Percentiles rank a stretch among this genome's conserved stretches.
These are phyloP conservation scores for Platycnemis pennipes DNA, from an alignment of 2,888 invertebrate genomes.

Conservation along the genomic window DNA sequence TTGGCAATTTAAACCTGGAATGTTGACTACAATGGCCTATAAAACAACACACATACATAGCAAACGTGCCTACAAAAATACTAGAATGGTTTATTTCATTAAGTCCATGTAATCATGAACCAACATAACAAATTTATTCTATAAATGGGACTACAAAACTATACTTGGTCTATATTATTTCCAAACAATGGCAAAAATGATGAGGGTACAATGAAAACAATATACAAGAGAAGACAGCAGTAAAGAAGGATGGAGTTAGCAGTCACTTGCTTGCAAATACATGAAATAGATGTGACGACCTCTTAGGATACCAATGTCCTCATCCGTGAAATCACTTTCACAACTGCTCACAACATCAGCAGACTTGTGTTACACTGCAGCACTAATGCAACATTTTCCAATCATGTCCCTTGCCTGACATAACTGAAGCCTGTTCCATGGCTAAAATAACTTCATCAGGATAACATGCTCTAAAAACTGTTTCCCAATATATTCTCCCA, in stretches of 20 bases:
- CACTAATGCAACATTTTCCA: background rate
- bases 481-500: constrained; percentile 24
- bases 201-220: constrained; percentile 61
- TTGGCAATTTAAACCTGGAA: constrained; percentile 50
- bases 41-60: constrained; percentile 38
- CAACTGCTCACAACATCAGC: constrained; percentile 12
- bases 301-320: background rate
- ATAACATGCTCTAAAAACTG: constrained; percentile 37
- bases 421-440: background rate
- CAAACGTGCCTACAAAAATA: constrained; percentile 62
- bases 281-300: background rate
- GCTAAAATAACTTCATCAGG: constrained; percentile 34
- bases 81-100: constrained; percentile 66
- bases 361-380: background rate
- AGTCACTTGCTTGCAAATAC: constrained; percentile 42
- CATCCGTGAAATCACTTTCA: background rate
- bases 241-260: constrained; percentile 60
- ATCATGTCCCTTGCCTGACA: background rate
- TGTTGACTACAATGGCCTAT: constrained; percentile 47
- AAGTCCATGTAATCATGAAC: constrained; percentile 50
- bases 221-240: constrained; percentile 59
- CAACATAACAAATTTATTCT: constrained; percentile 64
- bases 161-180: constrained; percentile 61
- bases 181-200: constrained; percentile 56
- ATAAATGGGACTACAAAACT: constrained; percentile 66